Base-by-base conservation (phyloP, 1,140 invertebrate genomes). In the Protaetia brevitarsis region DNA sequence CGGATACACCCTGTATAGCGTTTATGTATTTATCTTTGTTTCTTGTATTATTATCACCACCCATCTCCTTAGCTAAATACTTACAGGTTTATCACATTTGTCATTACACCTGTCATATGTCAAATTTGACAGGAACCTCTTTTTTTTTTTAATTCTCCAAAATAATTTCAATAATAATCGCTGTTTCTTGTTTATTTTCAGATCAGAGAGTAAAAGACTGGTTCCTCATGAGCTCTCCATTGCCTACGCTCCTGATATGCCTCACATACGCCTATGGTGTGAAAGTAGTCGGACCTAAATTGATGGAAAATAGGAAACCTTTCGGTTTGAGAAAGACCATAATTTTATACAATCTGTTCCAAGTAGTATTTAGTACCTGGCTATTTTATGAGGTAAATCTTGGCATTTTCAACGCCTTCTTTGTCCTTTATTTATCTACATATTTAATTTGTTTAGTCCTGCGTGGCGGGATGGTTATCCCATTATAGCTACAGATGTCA, bases 401-500 rank as follows among this genome's bases (percentile, higher is more conserved):
- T n/a, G n/a, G n/a, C n/a, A n/a, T 62, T 23, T 37, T 10, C 26
- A 31, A 11, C 10, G 0, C n/a, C n/a, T n/a, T 8, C 37, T 51
- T 13, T 63, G n/a, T 26, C 2, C 3, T 3, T 2, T 19, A n/a
- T 63, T 26, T 45, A 11, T n/a, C 8, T 21, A 29, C 23, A 31
- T 57, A 2, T 28, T 64, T 64, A 28, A 26, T 57, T 28, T 34
- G 41, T 64, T 51, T 10, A 31, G 45, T 45, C 34, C 21, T 56
- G 28, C 26, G 13, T 88, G 84, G 92, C 89, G 69, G 91, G 91
- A 63, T 93, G 90, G 89, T 89, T 88, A 84, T 89, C 86, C 71
- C 85, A 88, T 69, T 97, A 97, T 82, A 94, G 91, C 82, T 93
- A 94, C 76, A 86, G 87, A 71, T 98, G 95, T 82, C 94, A 98